Conservation (phyloP, 1,140 invertebrate genomes). For the Eufriesea mexicana region DNA sequence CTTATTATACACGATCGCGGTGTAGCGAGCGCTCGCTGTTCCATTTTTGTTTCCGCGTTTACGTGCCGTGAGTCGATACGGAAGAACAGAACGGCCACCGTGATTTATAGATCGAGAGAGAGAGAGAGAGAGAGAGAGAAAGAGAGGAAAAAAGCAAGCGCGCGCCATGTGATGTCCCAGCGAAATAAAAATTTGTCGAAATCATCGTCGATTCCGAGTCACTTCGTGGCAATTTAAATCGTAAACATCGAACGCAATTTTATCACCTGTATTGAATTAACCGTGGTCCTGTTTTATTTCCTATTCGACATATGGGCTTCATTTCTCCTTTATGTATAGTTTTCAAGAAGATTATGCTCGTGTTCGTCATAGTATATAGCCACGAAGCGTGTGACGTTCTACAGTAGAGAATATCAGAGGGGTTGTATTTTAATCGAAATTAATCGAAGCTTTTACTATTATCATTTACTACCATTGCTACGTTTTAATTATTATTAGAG, state of each 20-base stretch:
- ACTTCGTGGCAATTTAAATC: background rate
- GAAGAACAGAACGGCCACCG: constrained; percentile 4
- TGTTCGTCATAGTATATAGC: no score
- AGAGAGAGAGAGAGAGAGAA: no score
- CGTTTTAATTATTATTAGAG: no score
- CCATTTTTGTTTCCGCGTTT: constrained; percentile 58
- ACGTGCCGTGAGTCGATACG: constrained; percentile 42
- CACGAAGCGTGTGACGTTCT: no score
- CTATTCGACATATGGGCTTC: no score
- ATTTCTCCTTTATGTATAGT: no score
- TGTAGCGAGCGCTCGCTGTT: constrained; percentile 2
- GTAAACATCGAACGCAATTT: background rate
- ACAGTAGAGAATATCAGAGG: no score
- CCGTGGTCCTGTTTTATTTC: no score
- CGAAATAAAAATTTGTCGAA: constrained; percentile 38
- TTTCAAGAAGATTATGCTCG: no score
- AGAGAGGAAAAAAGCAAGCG: background rate
- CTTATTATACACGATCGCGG: constrained; percentile 64
- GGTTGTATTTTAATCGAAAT: no score
- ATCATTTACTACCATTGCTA: no score
- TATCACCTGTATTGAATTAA: background rate
- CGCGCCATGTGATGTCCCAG: background rate
- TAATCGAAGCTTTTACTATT: no score
- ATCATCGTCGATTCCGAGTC: background rate
- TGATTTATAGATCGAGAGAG: constrained; percentile 15